A percentile compares a stretch with the other conserved stretches of the same genome.
Evolutionary conservation across 1,140 invertebrate species (phyloP).

Genomic region (Cataglyphis hispanica): DNA sequence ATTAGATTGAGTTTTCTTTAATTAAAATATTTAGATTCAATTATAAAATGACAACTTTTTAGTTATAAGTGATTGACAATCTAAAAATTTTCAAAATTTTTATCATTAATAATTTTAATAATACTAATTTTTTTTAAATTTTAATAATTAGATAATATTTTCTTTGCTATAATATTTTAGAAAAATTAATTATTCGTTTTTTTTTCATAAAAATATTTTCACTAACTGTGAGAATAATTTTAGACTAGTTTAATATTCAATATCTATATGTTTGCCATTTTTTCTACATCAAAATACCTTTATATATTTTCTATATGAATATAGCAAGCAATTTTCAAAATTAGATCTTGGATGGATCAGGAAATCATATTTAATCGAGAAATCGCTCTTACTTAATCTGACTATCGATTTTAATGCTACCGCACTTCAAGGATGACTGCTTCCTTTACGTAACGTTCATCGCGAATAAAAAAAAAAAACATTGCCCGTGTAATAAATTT

Average conservation of each 20-base stretch:
- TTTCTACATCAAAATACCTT: no score
- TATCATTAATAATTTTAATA: no score
- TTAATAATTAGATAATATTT: not conserved
- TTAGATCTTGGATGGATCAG: constrained; percentile 24
- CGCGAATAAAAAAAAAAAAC: constrained; percentile 44
- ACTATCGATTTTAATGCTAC: constrained; percentile 69
- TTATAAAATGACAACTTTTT: not conserved
- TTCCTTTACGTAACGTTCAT: constrained; percentile 67
- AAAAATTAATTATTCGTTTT: not conserved
- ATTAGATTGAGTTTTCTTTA: not conserved
- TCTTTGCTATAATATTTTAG: not conserved
- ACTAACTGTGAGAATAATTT: not conserved
- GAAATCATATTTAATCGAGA: constrained; percentile 17
- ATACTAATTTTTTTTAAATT: no score
- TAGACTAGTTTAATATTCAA: not conserved
- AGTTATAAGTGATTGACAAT: not conserved
- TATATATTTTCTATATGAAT: constrained; percentile 8
- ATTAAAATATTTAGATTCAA: not conserved
- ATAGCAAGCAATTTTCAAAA: constrained; percentile 17
- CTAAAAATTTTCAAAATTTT: not conserved
- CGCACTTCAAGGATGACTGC: constrained; percentile 62
- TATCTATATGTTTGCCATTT: not conserved
- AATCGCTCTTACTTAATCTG: constrained; percentile 69
- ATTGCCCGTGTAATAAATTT: constrained; percentile 57
- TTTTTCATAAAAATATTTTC: not conserved